Evolutionary conservation across 2,797 vertebrate genomes (phyloP).

Genomic region (Trichosurus vulpecula): DNA sequence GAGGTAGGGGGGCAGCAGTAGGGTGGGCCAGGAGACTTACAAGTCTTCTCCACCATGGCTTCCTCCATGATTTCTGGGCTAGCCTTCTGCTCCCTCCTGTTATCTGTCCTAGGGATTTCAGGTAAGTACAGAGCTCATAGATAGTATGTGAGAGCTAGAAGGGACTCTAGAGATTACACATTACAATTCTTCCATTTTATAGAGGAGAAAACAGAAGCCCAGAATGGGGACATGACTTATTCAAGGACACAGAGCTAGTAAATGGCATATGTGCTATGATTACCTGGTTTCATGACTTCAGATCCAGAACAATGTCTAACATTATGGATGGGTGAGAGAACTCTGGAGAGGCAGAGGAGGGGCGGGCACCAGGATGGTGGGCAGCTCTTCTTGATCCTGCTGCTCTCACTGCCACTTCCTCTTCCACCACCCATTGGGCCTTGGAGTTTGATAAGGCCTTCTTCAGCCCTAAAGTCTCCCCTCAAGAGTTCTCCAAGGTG

Average conservation of each 20-base stretch:
- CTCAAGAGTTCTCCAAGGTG: neutral
- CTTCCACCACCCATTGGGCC: neutral
- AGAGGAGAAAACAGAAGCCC: neutral
- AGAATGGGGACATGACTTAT: neutral
- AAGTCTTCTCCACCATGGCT: neutral
- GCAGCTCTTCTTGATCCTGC: neutral
- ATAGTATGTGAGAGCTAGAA: neutral
- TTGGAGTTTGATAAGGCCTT: neutral
- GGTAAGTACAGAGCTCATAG: neutral
- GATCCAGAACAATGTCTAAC: neutral
- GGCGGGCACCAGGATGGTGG: neutral
- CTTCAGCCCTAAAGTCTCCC: neutral
- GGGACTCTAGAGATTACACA: neutral
- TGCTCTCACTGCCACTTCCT: neutral
- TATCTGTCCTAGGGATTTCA: conserved; percentile 45
- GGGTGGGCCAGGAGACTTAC: accelerated
- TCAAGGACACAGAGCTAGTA: neutral
- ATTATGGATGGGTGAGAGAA: neutral
- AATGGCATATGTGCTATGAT: neutral
- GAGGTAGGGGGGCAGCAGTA: neutral
- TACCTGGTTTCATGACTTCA: neutral
- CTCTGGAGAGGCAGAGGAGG: neutral
- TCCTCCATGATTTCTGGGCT: neutral
- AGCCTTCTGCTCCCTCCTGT: neutral
- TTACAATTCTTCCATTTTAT: neutral